These are phyloP conservation scores for Sebastes trivittatus DNA, from an alignment of 2,797 vertebrate genomes.

Conservation along the genomic window DNA sequence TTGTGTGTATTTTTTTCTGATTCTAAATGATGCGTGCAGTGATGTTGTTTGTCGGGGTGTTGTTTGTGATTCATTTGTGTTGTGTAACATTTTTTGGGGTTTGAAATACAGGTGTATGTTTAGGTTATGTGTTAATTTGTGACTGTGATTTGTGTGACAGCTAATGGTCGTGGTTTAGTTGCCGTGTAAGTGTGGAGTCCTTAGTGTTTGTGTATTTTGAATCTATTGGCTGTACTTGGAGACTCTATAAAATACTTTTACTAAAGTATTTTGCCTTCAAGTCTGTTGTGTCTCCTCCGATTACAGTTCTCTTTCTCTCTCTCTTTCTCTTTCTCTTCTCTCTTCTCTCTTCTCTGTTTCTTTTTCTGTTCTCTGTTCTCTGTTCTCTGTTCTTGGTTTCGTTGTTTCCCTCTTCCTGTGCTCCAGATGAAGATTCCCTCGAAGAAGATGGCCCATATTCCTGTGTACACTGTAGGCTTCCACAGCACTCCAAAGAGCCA, in stretches of 20 bases:
- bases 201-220: conserved; percentile 2
- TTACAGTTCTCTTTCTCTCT: background rate
- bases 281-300: background rate
- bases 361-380: background rate
- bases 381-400: background rate
- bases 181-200: background rate
- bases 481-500: conserved; percentile 83
- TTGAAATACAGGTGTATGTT: background rate
- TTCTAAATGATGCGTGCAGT: conserved; percentile 1
- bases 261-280: background rate
- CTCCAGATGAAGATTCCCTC: conserved; percentile 95
- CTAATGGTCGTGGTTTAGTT: background rate
- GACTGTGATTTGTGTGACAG: background rate
- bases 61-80: conserved; percentile 39
- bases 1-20: conserved; percentile 18
- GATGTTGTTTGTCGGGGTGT: background rate
- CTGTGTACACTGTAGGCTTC: conserved; percentile 93
- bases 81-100: background rate
- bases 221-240: background rate
- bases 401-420: background rate
- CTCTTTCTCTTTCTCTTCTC: background rate
- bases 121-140: background rate
- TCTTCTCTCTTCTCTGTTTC: no score
- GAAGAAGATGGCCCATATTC: conserved; percentile 95
- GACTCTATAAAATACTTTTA: background rate